Base-by-base conservation (phyloP, 2,113 vertebrate species). In the Cololabis saira region DNA sequence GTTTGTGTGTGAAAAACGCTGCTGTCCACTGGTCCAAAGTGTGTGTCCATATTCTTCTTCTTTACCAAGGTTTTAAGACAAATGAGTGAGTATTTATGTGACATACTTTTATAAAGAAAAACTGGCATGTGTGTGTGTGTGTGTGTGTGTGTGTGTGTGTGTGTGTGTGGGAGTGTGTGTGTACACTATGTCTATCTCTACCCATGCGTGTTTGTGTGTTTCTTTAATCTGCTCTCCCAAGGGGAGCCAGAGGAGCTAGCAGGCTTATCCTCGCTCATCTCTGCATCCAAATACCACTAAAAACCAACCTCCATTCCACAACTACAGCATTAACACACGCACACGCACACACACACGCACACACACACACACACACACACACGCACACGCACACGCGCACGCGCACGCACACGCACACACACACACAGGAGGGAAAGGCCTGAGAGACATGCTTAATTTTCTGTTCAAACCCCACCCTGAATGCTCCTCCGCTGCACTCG, bases 281-380 rank as follows among this genome's bases (percentile, higher is more conserved):
- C 86, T 76, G 73, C 73, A 68, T 76, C 83, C 83, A 92, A 91
- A 93, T 86, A 86, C 88, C 81, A 83, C 89, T 85, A 79, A 90
- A 92, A 93, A 89, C 79, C 80, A 90, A 90, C 84, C 86, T 82
- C 84, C 82, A 90, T 89, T 91, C 89, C 87, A 89, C 81, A 87
- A 92, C 88, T 90, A 90, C 83, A 85, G 76, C 70, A 80, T 61
- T 17, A 69, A 67, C 55, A 68, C 62, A 47, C 40, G 64, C 66
- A 47, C 40, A 67, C 74, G 33, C 21, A 42, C 45, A 43, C 41
- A 49, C 27, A 64, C 12, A 61, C 33, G 52, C 22, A 44, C 27
- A 70, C 67, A 71, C 63, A 19, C 12, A 61, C 33, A 57, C 22
- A 44, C 27, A 70, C 67, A 71, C 63, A 19, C 62, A 47, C 40